Conservation (phyloP, 2,888 invertebrate genomes). For the Nowickia ferox region DNA sequence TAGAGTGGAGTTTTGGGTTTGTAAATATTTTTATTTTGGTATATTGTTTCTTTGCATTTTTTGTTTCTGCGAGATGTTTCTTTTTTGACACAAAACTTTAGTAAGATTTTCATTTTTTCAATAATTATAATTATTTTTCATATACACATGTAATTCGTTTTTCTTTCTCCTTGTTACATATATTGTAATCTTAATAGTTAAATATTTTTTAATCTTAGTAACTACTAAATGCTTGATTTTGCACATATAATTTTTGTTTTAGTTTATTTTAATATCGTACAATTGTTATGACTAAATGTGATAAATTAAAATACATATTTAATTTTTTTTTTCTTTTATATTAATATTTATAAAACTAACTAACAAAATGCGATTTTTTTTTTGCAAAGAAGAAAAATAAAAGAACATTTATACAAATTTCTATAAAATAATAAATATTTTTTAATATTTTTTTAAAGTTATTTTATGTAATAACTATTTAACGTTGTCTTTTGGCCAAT, state of each 20-base stretch:
- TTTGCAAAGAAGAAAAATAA: background rate
- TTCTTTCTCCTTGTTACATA: conserved; percentile 9
- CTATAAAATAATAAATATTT: background rate
- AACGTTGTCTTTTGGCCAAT: conserved; percentile 42
- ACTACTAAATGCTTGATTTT: conserved; percentile 67
- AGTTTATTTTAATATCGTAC: conserved; percentile 47
- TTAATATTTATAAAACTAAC: conserved; percentile 49
- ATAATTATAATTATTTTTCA: conserved; percentile 3
- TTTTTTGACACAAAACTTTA: conserved; percentile 68
- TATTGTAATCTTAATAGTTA: conserved; percentile 14
- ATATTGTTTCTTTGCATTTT: conserved; percentile 26
- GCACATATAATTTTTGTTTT: conserved; percentile 50
- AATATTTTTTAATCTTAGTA: conserved; percentile 51
- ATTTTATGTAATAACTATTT: conserved; percentile 1
- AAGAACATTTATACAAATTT: conserved; percentile 8
- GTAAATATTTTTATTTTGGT: conserved; percentile 5
- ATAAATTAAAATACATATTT: background rate
- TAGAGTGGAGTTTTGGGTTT: conserved; percentile 22
- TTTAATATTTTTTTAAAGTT: background rate
- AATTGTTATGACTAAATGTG: conserved; percentile 34
- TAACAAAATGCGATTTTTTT: conserved; percentile 25
- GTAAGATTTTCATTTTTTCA: conserved; percentile 28
- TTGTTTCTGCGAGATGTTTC: background rate
- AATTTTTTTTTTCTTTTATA: background rate
- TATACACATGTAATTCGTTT: background rate